Conservation (phyloP, 2,888 invertebrate species). For the Pristionchus entomophagus region DNA sequence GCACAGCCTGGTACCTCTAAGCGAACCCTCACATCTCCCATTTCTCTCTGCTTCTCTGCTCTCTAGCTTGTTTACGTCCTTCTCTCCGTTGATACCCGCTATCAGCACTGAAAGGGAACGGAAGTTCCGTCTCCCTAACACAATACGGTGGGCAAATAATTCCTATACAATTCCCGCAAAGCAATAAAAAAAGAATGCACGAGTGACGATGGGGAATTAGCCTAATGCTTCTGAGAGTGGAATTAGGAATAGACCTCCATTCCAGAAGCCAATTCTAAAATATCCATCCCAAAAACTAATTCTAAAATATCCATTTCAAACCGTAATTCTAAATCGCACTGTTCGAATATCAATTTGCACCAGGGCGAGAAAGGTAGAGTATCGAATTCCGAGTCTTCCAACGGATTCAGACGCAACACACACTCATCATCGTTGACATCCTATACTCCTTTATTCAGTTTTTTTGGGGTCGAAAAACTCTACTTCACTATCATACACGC, state of each 20-base stretch:
- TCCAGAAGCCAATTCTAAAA: too few relatives aligned
- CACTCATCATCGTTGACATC: background rate
- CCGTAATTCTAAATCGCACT: too few relatives aligned
- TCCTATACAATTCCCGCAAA: too few relatives aligned
- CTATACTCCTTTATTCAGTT: conserved; percentile 42
- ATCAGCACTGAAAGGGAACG: background rate
- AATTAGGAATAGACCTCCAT: too few relatives aligned
- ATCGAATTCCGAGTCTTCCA: background rate
- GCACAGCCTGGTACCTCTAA: background rate
- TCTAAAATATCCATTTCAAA: too few relatives aligned
- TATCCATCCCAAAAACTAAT: too few relatives aligned
- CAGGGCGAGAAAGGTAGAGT: too few relatives aligned
- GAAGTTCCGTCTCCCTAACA: background rate
- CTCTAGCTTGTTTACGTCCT: background rate
- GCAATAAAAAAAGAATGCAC: background rate
- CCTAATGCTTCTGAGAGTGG: too few relatives aligned
- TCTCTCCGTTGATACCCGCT: background rate
- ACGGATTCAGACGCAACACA: background rate
- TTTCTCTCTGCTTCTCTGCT: background rate
- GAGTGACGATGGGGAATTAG: too few relatives aligned
- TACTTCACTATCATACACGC: background rate
- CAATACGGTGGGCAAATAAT: too few relatives aligned
- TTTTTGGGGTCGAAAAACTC: conserved; percentile 25
- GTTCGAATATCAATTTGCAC: too few relatives aligned
- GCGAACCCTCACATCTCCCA: background rate